phyloP scores from a whole-genome alignment of 2,888 invertebrate species.

The Lycaena phlaeas region DNA sequence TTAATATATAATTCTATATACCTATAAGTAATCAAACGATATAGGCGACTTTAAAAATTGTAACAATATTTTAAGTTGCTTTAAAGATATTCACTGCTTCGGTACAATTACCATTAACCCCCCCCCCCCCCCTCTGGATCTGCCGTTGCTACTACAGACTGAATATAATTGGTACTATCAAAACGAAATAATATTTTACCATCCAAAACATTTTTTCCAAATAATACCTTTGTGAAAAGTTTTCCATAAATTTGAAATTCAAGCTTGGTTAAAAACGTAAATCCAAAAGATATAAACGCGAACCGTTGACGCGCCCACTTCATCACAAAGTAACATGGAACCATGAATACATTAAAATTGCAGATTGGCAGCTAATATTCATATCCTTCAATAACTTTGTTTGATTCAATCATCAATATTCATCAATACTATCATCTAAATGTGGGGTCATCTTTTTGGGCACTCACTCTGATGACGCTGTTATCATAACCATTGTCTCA shows the following conservation, averaged over 20 bases:
- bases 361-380: slow-evolving; percentile 63
- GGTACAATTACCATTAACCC: too few relatives aligned
- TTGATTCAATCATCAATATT: slow-evolving; percentile 21
- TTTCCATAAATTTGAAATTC: slow-evolving; percentile 21
- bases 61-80: too few relatives aligned
- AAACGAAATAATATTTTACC: background rate
- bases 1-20: too few relatives aligned
- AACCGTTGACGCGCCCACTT: slow-evolving; percentile 23
- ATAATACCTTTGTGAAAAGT: slow-evolving; percentile 8
- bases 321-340: slow-evolving; percentile 35
- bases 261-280: slow-evolving; percentile 18
- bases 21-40: too few relatives aligned
- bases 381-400: slow-evolving; percentile 33
- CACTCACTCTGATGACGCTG: too few relatives aligned
- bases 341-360: slow-evolving; percentile 49
- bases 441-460: too few relatives aligned
- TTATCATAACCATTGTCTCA: too few relatives aligned
- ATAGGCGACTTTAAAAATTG: too few relatives aligned
- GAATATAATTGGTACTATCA: background rate
- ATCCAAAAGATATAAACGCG: slow-evolving; percentile 13
- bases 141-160: too few relatives aligned
- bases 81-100: too few relatives aligned
- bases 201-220: background rate
- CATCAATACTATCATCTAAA: too few relatives aligned
- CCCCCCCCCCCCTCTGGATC: too few relatives aligned